Conservation (phyloP, 2,888 invertebrate species). For the Hemicrepidius hirtus region DNA sequence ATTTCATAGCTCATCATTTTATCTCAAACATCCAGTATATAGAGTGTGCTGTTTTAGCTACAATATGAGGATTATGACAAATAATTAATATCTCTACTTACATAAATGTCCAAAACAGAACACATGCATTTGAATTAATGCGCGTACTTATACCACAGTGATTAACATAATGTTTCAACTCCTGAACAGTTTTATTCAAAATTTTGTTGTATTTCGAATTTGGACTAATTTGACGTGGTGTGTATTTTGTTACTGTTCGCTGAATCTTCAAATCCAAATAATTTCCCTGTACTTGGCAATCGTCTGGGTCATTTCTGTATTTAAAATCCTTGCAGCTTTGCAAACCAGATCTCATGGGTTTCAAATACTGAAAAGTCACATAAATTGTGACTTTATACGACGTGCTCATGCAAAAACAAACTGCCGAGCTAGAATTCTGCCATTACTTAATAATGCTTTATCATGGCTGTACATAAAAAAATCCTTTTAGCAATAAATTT, state of each 20-base stretch:
- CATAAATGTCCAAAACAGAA: no score
- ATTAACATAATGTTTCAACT: no score
- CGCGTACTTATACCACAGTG: no score
- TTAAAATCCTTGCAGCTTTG: not conserved
- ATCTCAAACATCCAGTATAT: no score
- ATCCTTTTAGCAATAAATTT: conserved; percentile 8
- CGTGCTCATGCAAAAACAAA: conserved; percentile 2
- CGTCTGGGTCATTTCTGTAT: conserved; percentile 1
- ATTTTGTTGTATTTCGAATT: not conserved
- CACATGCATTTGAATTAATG: no score
- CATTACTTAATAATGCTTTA: conserved; percentile 6
- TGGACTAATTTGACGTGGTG: not conserved
- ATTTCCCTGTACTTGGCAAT: conserved; percentile 13
- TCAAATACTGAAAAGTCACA: conserved; percentile 9
- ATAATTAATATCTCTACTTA: no score
- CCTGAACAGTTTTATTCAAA: no score
- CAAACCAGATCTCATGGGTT: conserved; percentile 3
- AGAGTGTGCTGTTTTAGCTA: no score
- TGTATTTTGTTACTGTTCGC: not conserved
- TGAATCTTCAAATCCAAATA: conserved; percentile 8
- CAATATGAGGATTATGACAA: no score
- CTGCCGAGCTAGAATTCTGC: not conserved
- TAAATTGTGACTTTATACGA: conserved; percentile 5
- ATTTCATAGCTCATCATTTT: no score
- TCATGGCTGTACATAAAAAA: conserved; percentile 2